phyloP scores from a whole-genome alignment of 2,888 invertebrate species.

The Himalopsyche tibetana region DNA sequence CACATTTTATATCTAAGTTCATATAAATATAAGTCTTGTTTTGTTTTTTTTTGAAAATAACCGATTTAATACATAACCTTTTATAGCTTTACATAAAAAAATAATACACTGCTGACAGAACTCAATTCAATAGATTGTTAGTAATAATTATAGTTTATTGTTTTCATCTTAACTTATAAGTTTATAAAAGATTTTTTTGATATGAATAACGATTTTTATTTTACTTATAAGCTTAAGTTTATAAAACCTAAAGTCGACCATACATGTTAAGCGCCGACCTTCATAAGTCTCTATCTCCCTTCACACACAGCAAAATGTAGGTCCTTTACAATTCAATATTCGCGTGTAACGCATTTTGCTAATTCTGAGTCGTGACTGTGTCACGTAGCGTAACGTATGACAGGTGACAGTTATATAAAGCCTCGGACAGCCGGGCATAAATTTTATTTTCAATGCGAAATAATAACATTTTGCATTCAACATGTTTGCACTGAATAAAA shows the following conservation, averaged over 20 bases:
- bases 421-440: constrained; percentile 14
- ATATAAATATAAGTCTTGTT: no score
- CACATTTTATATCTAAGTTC: no score
- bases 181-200: not conserved
- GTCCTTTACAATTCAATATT: not conserved
- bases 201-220: not conserved
- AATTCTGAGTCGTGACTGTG: constrained; percentile 24
- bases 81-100: no score
- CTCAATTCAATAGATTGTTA: no score
- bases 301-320: constrained; percentile 13
- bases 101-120: no score
- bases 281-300: constrained; percentile 1
- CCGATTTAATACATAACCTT: no score
- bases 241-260: no score
- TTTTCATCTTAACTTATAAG: no score
- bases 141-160: no score
- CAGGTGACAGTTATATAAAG: constrained; percentile 34
- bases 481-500: not conserved
- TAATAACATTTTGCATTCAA: constrained; percentile 24
- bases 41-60: no score
- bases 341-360: constrained; percentile 27
- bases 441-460: constrained; percentile 26
- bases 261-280: constrained; percentile 1
- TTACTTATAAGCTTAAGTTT: not conserved
- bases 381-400: constrained; percentile 2